Conservation (phyloP, 1,140 invertebrate genomes). For the Drosophila parvula region DNA sequence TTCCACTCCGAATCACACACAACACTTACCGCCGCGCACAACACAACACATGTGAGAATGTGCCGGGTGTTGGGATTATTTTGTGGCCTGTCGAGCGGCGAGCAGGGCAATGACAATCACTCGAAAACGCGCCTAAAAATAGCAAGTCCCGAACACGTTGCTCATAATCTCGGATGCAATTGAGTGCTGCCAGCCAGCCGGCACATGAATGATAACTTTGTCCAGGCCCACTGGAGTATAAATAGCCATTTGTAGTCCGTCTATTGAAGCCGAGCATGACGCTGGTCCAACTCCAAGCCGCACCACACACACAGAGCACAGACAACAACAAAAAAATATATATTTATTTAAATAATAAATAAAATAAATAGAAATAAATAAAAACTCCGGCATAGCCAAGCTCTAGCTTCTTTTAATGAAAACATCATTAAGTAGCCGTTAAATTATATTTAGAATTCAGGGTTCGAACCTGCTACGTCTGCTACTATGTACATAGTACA, state of each 20-base stretch:
- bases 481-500: no score
- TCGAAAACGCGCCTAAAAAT: constrained; percentile 67
- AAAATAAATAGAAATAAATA: background rate
- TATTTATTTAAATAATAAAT: no score
- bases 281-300: constrained; percentile 2
- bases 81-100: constrained; percentile 45
- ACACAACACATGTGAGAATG: constrained; percentile 72
- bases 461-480: no score
- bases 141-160: constrained; percentile 51
- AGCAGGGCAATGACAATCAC: constrained; percentile 59
- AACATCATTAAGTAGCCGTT: rapidly evolving
- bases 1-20: constrained; percentile 24
- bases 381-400: background rate
- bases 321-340: constrained; percentile 4
- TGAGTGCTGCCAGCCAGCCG: constrained; percentile 32
- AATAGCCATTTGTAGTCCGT: constrained; percentile 45
- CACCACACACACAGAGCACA: background rate
- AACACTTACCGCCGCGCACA: constrained; percentile 19
- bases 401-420: background rate
- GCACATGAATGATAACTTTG: constrained; percentile 48
- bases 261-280: constrained; percentile 44
- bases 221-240: constrained; percentile 42
- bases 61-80: constrained; percentile 70
- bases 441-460: background rate
- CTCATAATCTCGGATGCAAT: constrained; percentile 54